Conservation (phyloP, 2,797 vertebrate species). For the Gadopsis marmoratus region DNA sequence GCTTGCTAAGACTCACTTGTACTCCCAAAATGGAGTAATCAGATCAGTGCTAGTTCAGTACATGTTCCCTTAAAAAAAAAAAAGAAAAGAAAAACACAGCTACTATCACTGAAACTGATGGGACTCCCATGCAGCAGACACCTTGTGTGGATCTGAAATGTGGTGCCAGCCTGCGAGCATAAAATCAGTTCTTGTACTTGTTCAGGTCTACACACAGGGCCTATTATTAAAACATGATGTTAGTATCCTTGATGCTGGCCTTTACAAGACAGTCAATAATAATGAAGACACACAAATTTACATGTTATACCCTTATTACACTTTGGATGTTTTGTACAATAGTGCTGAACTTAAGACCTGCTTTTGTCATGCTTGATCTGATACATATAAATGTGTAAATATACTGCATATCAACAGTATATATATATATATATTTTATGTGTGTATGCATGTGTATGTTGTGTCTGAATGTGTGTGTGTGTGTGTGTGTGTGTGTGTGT, state of each 20-base stretch:
- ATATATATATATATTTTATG: slow-evolving; percentile 30
- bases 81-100: slow-evolving; percentile 43
- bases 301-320: slow-evolving; percentile 83
- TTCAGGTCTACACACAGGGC: slow-evolving; percentile 51
- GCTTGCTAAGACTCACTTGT: slow-evolving; percentile 46
- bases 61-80: slow-evolving; percentile 69
- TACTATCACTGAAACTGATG: slow-evolving; percentile 58
- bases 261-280: slow-evolving; percentile 72
- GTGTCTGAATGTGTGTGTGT: slow-evolving; percentile 21
- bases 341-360: slow-evolving; percentile 87
- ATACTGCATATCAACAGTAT: slow-evolving; percentile 71
- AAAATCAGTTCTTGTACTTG: slow-evolving; percentile 26
- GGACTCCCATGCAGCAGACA: slow-evolving; percentile 46
- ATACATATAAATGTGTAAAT: slow-evolving; percentile 78
- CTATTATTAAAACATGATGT: slow-evolving; percentile 47
- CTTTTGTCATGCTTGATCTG: slow-evolving; percentile 84
- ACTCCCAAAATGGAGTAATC: slow-evolving; percentile 74
- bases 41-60: slow-evolving; percentile 69
- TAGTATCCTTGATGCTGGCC: slow-evolving; percentile 71
- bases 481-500: slow-evolving; percentile 32
- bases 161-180: slow-evolving; percentile 1
- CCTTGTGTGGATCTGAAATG: slow-evolving; percentile 30
- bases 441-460: slow-evolving; percentile 35
- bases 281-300: slow-evolving; percentile 75
- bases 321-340: slow-evolving; percentile 85